Conservation (phyloP, 1,140 invertebrate species). For the Cydia strobilella region DNA sequence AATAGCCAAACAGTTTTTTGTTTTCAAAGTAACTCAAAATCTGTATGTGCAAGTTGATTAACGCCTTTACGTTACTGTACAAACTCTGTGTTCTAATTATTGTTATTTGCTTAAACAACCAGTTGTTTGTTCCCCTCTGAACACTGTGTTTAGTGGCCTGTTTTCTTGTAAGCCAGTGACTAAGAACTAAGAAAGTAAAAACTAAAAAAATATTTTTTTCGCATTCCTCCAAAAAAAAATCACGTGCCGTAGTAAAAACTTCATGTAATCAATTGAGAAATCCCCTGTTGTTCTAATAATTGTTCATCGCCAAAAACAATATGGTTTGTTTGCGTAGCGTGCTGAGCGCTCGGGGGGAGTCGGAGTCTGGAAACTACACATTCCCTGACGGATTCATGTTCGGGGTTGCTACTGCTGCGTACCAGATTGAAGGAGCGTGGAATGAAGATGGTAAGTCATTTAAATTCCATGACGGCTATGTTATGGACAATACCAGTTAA, state of each 20-base stretch:
- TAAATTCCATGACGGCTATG: not conserved
- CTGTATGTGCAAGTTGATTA: not conserved
- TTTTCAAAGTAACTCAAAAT: too few relatives aligned
- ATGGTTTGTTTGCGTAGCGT: conserved; percentile 49
- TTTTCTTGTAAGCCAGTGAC: too few relatives aligned
- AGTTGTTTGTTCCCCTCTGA: not conserved
- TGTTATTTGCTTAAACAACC: too few relatives aligned
- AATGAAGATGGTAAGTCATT: conserved; percentile 79
- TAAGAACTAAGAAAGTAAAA: too few relatives aligned
- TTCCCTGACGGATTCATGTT: conserved; percentile 82
- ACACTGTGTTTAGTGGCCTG: too few relatives aligned
- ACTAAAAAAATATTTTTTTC: not conserved
- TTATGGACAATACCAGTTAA: not conserved
- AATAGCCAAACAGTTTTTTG: too few relatives aligned
- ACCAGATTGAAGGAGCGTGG: conserved; percentile 84
- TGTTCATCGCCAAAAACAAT: conserved; percentile 25
- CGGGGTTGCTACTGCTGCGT: conserved; percentile 81
- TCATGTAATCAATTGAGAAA: not conserved
- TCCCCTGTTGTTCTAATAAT: conserved; percentile 10
- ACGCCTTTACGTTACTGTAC: not conserved
- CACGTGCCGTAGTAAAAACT: not conserved
- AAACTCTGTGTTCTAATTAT: too few relatives aligned
- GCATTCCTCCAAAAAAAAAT: not conserved
- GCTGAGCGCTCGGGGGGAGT: conserved; percentile 45
- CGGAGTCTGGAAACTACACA: conserved; percentile 65